phyloP scores from a whole-genome alignment of 2,113 vertebrate species.

The Caretta caretta region DNA sequence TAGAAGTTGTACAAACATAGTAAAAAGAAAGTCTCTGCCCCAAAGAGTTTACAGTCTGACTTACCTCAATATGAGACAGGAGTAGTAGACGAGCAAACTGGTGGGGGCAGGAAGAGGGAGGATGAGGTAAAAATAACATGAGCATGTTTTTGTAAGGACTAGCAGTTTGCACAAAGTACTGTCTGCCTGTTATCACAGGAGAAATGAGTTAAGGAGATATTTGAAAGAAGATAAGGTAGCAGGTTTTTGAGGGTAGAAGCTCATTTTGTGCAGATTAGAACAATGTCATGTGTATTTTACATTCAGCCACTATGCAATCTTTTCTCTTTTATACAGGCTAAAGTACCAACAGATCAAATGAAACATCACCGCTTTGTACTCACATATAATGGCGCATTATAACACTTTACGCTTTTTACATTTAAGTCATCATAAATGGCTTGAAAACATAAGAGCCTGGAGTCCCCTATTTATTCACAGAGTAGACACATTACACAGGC shows the following conservation, averaged over 20 bases:
- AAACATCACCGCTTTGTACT: background rate
- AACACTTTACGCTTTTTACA: accelerated
- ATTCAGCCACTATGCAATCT: background rate
- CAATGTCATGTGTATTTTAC: background rate
- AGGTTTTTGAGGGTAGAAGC: background rate
- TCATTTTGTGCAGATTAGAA: background rate
- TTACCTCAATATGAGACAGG: background rate
- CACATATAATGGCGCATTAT: background rate
- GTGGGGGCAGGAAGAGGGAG: background rate
- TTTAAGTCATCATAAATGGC: background rate
- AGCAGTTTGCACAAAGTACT: too few species aligned
- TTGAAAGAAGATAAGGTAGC: background rate
- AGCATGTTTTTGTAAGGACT: too few species aligned
- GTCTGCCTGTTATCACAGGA: background rate
- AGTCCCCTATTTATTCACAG: background rate
- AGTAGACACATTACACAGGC: background rate
- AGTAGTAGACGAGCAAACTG: background rate
- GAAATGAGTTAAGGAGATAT: background rate
- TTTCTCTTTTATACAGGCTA: background rate
- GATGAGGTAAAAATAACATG: background rate
- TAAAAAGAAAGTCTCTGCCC: background rate
- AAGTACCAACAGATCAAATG: background rate
- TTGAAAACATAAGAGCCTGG: background rate
- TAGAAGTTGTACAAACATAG: background rate
- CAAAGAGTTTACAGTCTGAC: background rate